A percentile compares a stretch with the other conserved stretches of the same genome.
Evolutionary conservation across 2,888 invertebrate genomes (phyloP).

Genomic region (Eupithecia inturbata): DNA sequence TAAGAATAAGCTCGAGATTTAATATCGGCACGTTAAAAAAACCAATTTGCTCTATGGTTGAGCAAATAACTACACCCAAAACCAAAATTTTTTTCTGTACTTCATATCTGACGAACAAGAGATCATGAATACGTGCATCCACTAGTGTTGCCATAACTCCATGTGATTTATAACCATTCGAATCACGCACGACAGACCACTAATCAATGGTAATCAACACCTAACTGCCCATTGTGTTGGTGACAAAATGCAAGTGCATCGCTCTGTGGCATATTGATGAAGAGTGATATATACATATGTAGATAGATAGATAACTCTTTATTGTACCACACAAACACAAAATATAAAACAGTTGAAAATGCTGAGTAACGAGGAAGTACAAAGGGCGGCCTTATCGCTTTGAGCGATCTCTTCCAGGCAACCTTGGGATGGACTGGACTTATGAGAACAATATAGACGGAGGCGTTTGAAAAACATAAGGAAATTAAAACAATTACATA

Average conservation of each 20-base stretch:
- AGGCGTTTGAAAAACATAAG: too few species aligned
- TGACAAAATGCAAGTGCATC: conserved; percentile 6
- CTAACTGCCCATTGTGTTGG: conserved; percentile 12
- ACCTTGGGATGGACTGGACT: too few species aligned
- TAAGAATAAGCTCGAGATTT: too few species aligned
- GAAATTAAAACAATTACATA: too few species aligned
- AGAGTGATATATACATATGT: neutral
- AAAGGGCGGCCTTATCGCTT: too few species aligned
- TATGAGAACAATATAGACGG: too few species aligned
- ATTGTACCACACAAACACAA: too few species aligned
- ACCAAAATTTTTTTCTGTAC: neutral
- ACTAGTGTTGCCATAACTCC: conserved; percentile 3
- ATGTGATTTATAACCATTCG: neutral
- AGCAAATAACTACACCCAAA: neutral
- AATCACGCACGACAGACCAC: conserved; percentile 5
- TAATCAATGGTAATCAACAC: conserved; percentile 7
- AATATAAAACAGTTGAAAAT: too few species aligned
- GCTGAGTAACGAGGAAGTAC: too few species aligned
- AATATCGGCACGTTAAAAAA: neutral
- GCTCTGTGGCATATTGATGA: conserved; percentile 4
- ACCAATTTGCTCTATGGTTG: neutral
- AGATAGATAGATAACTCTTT: too few species aligned
- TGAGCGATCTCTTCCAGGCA: too few species aligned
- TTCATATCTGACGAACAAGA: neutral
- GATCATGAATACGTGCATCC: neutral